A percentile compares a stretch with the other conserved stretches of the same genome.
phyloP scores from a whole-genome alignment of 92 coral and sea anemone genomes.

The Phenganax stokvisi region DNA sequence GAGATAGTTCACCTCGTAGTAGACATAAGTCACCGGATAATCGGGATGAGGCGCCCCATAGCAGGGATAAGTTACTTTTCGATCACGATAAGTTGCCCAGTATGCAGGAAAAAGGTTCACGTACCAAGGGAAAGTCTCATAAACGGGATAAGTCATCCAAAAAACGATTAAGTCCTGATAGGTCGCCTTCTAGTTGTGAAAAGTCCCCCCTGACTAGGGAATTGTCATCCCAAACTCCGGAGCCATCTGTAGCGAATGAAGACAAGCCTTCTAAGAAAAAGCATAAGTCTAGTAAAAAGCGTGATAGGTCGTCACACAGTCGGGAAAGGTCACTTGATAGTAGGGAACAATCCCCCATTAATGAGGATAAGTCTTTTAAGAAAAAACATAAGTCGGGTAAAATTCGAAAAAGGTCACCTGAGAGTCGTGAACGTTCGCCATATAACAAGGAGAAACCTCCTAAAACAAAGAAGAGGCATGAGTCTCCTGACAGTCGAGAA shows the following conservation, averaged over 20 bases:
- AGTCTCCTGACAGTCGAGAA: conserved; percentile 6
- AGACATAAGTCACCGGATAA: conserved; percentile 9
- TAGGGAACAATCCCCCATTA: background rate
- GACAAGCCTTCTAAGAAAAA: background rate
- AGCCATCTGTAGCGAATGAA: background rate
- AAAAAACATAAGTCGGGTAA: too few relatives aligned
- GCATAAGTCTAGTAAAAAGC: background rate
- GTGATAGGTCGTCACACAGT: background rate
- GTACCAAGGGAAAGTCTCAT: conserved; percentile 9
- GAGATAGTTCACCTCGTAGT: background rate
- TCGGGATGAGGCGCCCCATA: conserved; percentile 27
- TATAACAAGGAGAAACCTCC: too few relatives aligned
- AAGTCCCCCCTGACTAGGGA: background rate
- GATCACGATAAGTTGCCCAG: background rate
- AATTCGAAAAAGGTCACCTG: too few relatives aligned
- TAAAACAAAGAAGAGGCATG: too few relatives aligned
- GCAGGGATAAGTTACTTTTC: background rate
- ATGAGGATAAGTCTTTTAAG: background rate
- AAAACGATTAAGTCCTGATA: conserved; percentile 15
- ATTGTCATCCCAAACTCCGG: background rate
- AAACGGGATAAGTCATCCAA: conserved; percentile 17
- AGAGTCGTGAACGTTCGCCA: too few relatives aligned
- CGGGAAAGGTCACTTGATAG: conserved; percentile 14
- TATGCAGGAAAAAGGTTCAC: conserved; percentile 9
- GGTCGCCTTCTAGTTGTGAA: conserved; percentile 23